A percentile compares a stretch with the other conserved stretches of the same genome.
Evolutionary conservation across 2,888 invertebrate species (phyloP).

Genomic region (Phrixothrix hirtus): DNA sequence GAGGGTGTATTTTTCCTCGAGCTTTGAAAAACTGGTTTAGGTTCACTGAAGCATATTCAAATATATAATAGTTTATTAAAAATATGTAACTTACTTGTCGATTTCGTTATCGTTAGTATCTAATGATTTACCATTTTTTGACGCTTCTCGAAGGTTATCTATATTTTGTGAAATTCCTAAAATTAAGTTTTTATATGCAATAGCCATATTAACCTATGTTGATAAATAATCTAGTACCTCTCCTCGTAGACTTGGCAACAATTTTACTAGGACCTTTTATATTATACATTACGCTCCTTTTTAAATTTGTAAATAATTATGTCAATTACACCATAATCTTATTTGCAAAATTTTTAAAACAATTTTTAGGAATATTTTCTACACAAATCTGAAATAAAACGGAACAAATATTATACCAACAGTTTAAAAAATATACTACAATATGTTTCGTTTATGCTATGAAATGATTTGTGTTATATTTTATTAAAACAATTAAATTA

Average conservation of each 20-base stretch:
- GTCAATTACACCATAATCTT: background rate
- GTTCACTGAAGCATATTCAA: conserved; percentile 65
- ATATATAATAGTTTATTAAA: conserved; percentile 11
- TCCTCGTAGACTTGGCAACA: conserved; percentile 83
- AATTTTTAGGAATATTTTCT: background rate
- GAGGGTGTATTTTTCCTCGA: conserved; percentile 45
- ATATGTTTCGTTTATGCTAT: no score
- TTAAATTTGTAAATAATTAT: background rate
- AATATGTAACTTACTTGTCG: conserved; percentile 60
- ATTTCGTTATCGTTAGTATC: conserved; percentile 70
- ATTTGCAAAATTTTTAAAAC: no score
- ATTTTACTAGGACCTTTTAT: conserved; percentile 88
- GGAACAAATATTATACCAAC: no score
- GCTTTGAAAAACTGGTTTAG: conserved; percentile 81
- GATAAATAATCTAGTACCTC: no score
- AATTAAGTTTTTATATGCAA: conserved; percentile 33
- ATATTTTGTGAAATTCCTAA: conserved; percentile 80
- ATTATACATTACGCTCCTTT: conserved; percentile 84
- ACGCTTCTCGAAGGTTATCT: conserved; percentile 75
- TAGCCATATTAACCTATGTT: no score
- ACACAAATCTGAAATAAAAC: no score
- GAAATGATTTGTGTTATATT: no score
- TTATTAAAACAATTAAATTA: no score
- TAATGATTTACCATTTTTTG: conserved; percentile 65
- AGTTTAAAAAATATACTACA: no score